Evolutionary conservation across 2,113 vertebrate genomes (phyloP), one percentile per base, ranked within the genome.

Genomic region (Ovis canadensis): DNA sequence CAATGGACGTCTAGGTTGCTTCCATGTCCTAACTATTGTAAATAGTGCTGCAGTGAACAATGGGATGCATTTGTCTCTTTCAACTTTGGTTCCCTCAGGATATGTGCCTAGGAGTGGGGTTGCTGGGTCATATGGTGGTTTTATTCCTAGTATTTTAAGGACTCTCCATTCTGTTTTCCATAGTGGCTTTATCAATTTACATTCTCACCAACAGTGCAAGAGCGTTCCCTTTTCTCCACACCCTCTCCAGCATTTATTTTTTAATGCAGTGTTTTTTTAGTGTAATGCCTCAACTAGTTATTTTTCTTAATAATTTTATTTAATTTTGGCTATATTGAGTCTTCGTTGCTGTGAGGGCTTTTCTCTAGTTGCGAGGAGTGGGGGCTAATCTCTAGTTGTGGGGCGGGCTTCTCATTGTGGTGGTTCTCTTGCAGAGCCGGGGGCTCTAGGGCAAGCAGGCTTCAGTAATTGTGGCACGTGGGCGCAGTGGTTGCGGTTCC

Each of bases 391-490:
- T 74, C 36, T 25, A 13, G 36, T 7, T 74, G 71, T 6, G 3
- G 3, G 7, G 71, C 6, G 0, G 71, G 36, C 23, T 77, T 43
- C 71, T 43, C 71, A 77, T 1, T 27, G 36, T 14, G 36, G 23
- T 4, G 36, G 71, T 23, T 43, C 36, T 74, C 71, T 25, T 77
- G 71, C 71, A 12, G 67, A 40, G 19, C n/a, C 10, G 1, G 21
- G 67, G 11, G 23, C 1, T 43, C 12, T 6, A 43, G 67, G 36
- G 67, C 21, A 40, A 74, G 67, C 67, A 74, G 67, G 21, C 67
- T 77, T 43, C 12, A 3, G 6, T 27, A 14, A 7, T 0, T 27
- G 23, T 27, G 36, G 36, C 36, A 7, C 23, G 1, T 25, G 71
- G 71, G 36, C 36, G 14, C 36, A 14, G 36, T 14, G 25, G 36